These are phyloP conservation scores for Castor canadensis DNA, from an alignment of 2,113 vertebrate genomes.

Conservation along the genomic window DNA sequence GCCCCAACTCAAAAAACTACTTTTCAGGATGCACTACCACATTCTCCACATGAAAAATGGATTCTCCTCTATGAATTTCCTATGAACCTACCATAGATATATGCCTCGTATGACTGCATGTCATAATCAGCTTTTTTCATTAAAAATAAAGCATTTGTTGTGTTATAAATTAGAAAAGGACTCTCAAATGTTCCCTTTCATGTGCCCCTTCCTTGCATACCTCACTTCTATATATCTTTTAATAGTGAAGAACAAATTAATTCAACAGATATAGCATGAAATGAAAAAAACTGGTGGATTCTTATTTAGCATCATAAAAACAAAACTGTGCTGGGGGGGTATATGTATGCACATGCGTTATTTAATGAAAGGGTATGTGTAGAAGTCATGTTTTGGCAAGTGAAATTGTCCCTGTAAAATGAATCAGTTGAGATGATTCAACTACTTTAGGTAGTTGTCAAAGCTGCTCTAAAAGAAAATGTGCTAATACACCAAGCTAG, in stretches of 20 bases:
- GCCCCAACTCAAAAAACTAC: constrained; percentile 1
- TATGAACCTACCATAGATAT: neutral
- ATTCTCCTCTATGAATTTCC: neutral
- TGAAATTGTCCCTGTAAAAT: neutral
- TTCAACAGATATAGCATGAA: neutral
- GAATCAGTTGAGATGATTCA: neutral
- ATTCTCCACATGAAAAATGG: neutral
- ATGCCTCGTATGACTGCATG: neutral
- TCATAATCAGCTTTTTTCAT: neutral
- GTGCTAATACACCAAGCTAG: neutral
- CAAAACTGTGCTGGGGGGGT: neutral
- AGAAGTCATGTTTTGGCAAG: neutral
- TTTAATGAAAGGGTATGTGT: neutral
- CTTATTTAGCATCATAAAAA: constrained; percentile 8
- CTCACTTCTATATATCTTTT: neutral
- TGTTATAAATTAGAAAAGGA: neutral
- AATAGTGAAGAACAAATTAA: neutral
- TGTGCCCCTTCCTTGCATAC: neutral
- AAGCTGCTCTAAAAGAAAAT: neutral
- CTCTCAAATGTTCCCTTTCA: neutral
- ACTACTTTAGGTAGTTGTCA: neutral
- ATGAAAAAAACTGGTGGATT: neutral
- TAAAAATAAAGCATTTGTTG: neutral
- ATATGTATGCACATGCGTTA: neutral
- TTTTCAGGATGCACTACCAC: neutral